phyloP scores from a whole-genome alignment of 1,140 invertebrate genomes.

The Neodiprion lecontei region DNA sequence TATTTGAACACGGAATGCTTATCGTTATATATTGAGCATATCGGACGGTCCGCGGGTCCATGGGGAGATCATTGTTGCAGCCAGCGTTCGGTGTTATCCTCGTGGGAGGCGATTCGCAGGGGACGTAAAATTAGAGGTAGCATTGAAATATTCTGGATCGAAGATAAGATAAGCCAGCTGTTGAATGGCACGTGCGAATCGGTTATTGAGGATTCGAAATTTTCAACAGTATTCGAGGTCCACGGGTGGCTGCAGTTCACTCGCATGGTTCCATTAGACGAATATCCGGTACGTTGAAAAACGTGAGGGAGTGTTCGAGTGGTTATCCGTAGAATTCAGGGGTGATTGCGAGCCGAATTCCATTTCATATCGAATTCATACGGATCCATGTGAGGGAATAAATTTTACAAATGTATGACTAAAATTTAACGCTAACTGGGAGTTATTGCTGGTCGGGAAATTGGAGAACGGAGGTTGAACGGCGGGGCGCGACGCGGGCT shows the following conservation, averaged over 20 bases:
- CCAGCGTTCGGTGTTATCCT: constrained; percentile 38
- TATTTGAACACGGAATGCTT: constrained; percentile 25
- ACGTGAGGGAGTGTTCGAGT: background rate
- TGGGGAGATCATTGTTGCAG: constrained; percentile 34
- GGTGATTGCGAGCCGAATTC: background rate
- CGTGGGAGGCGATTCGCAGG: constrained; percentile 42
- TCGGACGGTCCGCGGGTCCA: constrained; percentile 28
- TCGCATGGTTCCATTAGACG: too few relatives aligned
- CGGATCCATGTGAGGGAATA: constrained; percentile 2
- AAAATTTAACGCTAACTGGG: background rate
- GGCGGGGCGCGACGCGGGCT: background rate
- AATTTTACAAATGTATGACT: constrained; percentile 2
- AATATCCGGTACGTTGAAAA: too few relatives aligned
- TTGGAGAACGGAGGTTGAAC: background rate
- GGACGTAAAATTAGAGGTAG: constrained; percentile 42
- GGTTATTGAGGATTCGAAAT: background rate
- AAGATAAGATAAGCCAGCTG: constrained; percentile 39
- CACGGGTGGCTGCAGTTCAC: too few relatives aligned
- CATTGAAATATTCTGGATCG: constrained; percentile 44
- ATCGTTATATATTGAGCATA: constrained; percentile 31
- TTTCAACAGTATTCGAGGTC: too few relatives aligned
- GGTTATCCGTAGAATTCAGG: background rate
- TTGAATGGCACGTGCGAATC: constrained; percentile 10
- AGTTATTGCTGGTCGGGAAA: constrained; percentile 4
- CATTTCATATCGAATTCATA: background rate